A percentile compares a stretch with the other conserved stretches of the same genome.
phyloP scores from a whole-genome alignment of 2,888 invertebrate genomes.

The Macrosiphum euphorbiae region DNA sequence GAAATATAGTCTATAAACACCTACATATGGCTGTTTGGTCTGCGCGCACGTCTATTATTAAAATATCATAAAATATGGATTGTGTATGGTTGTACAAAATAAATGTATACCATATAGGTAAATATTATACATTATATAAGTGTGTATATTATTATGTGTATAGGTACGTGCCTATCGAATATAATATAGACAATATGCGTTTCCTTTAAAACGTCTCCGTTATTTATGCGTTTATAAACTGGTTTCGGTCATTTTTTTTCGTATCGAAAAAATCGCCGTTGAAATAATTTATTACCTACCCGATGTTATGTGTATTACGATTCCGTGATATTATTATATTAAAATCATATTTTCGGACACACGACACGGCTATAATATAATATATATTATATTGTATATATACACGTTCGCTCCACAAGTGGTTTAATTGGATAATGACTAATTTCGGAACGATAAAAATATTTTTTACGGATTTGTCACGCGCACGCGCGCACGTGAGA shows the following conservation, averaged over 20 bases:
- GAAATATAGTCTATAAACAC: neutral
- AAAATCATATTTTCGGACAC: neutral
- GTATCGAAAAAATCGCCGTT: constrained; percentile 23
- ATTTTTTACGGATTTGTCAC: constrained; percentile 1
- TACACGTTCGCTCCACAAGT: neutral
- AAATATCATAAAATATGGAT: constrained; percentile 1
- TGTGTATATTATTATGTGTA: neutral
- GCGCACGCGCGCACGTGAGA: neutral
- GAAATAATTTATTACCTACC: constrained; percentile 44
- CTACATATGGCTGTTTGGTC: neutral
- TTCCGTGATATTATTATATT: constrained; percentile 20
- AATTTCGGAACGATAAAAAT: constrained; percentile 17
- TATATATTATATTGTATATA: neutral
- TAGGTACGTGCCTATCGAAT: neutral
- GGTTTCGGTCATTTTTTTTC: neutral
- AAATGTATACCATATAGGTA: neutral
- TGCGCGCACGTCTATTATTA: neutral
- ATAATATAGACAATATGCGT: constrained; percentile 12
- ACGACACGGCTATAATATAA: neutral
- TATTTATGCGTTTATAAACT: constrained; percentile 47
- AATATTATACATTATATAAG: neutral
- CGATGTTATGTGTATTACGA: neutral
- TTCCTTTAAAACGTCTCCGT: neutral
- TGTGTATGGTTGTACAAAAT: neutral
- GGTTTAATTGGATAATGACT: constrained; percentile 28